Percentiles rank a stretch among this genome's conserved stretches.
Evolutionary conservation across 2,888 invertebrate species (phyloP).

Genomic region (Escarpia spicata): DNA sequence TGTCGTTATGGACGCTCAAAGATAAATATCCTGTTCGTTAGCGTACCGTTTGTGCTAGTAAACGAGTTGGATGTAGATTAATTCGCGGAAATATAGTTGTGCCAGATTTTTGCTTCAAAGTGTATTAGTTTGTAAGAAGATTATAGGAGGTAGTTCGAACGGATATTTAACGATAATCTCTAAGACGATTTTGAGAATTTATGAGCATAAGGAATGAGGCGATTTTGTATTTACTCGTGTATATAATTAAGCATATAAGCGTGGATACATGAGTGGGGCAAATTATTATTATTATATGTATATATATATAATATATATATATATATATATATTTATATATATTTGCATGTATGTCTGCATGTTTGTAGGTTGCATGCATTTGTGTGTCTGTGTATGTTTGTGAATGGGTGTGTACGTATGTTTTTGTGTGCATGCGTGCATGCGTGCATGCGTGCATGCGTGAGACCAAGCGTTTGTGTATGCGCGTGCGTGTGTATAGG

Average conservation of each 20-base stretch:
- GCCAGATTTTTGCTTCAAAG: background rate
- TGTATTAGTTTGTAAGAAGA: background rate
- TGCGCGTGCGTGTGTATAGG: too few species aligned
- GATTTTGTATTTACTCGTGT: background rate
- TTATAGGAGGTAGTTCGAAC: background rate
- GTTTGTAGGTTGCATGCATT: background rate
- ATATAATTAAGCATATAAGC: background rate
- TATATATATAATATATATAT: too few species aligned
- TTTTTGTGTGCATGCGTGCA: background rate
- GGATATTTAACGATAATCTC: background rate
- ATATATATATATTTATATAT: too few species aligned
- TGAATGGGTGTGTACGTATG: background rate
- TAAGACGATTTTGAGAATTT: background rate
- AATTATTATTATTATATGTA: too few species aligned
- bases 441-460: background rate
- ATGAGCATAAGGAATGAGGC: background rate
- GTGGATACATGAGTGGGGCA: too few species aligned
- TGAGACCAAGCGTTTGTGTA: background rate
- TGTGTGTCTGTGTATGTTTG: background rate
- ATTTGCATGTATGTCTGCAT: too few species aligned
- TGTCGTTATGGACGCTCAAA: background rate
- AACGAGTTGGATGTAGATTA: background rate
- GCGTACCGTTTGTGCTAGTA: background rate
- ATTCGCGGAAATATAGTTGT: background rate
- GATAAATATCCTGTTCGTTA: constrained; percentile 12